Conservation (phyloP, 2,113 vertebrate species). For the Brachypteracias leptosomus region DNA sequence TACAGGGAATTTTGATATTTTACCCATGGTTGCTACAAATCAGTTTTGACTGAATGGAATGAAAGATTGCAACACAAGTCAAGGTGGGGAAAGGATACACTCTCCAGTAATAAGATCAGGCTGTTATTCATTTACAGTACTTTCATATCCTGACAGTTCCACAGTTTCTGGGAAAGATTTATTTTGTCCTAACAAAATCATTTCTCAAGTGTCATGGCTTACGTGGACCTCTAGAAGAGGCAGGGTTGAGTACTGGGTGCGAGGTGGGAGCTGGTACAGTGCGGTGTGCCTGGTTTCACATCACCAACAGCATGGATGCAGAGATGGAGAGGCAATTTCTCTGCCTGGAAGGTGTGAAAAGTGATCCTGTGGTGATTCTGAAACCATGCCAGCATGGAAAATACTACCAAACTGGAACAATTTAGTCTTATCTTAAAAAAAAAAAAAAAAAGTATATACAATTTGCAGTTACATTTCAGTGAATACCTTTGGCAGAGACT, state of each 20-base stretch:
- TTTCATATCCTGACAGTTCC: constrained; percentile 2
- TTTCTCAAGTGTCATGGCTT: neutral
- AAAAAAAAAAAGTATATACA: neutral
- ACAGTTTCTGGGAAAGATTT: neutral
- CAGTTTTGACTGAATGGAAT: neutral
- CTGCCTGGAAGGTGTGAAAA: neutral
- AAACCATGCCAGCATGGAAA: neutral
- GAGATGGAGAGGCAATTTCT: neutral
- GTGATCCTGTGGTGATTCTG: neutral
- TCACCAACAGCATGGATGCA: accelerated
- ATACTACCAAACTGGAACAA: neutral
- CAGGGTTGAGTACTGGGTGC: neutral
- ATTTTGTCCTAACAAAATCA: constrained; percentile 1
- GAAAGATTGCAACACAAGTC: neutral
- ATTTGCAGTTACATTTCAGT: neutral
- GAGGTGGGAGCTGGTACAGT: neutral
- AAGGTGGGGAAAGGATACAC: constrained; percentile 37
- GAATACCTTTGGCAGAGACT: neutral
- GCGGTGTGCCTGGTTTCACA: accelerated
- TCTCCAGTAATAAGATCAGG: constrained; percentile 7
- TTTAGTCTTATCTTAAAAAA: neutral
- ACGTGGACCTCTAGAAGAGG: neutral
- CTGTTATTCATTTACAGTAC: neutral
- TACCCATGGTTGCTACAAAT: neutral
- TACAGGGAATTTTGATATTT: neutral